Base-by-base conservation (phyloP, 2,113 vertebrate genomes). In the Anoplopoma fimbria region DNA sequence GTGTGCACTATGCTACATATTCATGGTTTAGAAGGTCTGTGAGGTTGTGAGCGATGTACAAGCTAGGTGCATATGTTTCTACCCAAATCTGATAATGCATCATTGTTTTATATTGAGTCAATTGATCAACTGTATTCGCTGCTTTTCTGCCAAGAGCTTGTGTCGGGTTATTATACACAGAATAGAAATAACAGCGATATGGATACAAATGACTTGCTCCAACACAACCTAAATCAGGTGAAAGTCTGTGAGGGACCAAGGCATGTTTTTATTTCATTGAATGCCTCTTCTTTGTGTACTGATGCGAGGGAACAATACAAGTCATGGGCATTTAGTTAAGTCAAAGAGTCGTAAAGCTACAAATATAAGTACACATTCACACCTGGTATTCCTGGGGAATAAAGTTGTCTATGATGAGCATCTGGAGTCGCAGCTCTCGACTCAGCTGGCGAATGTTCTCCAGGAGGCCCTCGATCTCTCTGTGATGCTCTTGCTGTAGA, bases 381-480 rank as follows among this genome's bases (percentile, higher is more conserved):
- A 99, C 98, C 96, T 99, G 98, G 86, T 99, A 99, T 88, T 99
- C 97, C 87, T 97, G 97, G 87, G 98, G 98, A 90, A 99, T 99
- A 89, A 99, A 99, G 89, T 97, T 99, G 93, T 99, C 97, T 79
- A 99, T 99, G 88, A 99, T 98, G 23, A 99, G 97, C 96, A 99
- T 99, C 93, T 99, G 97, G 27, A 99, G 97, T 0, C 98, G 95
- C 27, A 99, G 96, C 14, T 99, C 98, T 63, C 97, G 95, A 90
- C 98, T 99, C 81, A 99, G 96, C 89, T 99, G 98, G 23, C 98
- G 95, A 36, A 99, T 99, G 74, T 99, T 99, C 92, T 99, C 98
- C 47, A 99, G 87, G 0, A 99, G 94, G 0, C 97, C 98, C 86
- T 99, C 98, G 0, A 98, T 99, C 93, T 99, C 98, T 68, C 98